Percentiles rank a stretch among this genome's conserved stretches.
phyloP scores from a whole-genome alignment of 2,113 vertebrate genomes.

The Rhineura floridana region DNA sequence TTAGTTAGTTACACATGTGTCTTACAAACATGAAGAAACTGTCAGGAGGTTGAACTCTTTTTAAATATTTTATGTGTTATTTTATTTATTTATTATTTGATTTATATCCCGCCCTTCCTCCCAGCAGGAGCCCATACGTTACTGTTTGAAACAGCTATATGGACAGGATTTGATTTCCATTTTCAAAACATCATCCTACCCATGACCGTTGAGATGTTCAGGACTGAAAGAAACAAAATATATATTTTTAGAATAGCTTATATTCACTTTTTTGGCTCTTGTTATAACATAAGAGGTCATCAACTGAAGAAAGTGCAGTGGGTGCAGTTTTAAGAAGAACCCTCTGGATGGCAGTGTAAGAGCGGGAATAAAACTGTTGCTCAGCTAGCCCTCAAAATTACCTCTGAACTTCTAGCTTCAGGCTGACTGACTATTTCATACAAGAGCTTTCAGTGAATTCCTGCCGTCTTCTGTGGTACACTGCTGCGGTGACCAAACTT shows the following conservation, averaged over 20 bases:
- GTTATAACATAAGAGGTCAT: neutral
- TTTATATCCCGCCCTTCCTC: too few relatives aligned
- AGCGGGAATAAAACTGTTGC: constrained; percentile 40
- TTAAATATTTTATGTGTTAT: too few relatives aligned
- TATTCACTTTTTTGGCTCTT: neutral
- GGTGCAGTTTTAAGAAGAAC: neutral
- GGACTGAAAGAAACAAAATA: neutral
- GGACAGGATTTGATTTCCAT: neutral
- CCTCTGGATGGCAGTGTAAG: constrained; percentile 66
- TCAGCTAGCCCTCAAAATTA: rapidly evolving
- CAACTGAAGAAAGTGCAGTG: neutral
- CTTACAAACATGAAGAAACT: too few relatives aligned
- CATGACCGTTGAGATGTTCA: neutral
- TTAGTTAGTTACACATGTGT: too few relatives aligned
- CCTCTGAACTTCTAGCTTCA: neutral
- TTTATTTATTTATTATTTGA: too few relatives aligned
- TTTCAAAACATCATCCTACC: too few relatives aligned
- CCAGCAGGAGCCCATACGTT: too few relatives aligned
- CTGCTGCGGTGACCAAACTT: too few relatives aligned
- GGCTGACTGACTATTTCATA: neutral
- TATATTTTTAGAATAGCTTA: neutral
- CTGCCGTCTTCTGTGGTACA: neutral
- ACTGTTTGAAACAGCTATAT: neutral
- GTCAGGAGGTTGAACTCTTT: too few relatives aligned
- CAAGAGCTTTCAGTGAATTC: neutral